Base-by-base conservation (phyloP, 2,797 vertebrate genomes). In the Chelon labrosus region DNA sequence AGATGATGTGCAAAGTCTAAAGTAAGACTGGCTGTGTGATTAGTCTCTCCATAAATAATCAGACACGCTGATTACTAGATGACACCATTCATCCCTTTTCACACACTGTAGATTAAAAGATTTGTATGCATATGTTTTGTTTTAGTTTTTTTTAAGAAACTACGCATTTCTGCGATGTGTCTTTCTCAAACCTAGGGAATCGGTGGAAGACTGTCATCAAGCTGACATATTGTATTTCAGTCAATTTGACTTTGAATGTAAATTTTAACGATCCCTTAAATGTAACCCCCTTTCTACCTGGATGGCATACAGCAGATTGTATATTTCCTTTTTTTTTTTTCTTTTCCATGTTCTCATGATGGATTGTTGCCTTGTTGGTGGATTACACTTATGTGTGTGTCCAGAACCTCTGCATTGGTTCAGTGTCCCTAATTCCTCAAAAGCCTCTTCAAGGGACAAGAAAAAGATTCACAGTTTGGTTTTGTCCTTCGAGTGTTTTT, bases 401-500 rank as follows among this genome's bases (percentile, higher is more conserved):
- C 31, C 31, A 7, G 4, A 31, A 7, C 31, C 31, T 31, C 7
- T 31, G 31, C 7, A 3, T 31, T 31, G 31, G 31, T 31, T 31
- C 31, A 31, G 5, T 31, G 31, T 31, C 31, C 31, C 31, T 31
- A 31, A 31, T 31, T 5, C 7, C 5, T 27, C 27, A 27, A 27
- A 72, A 66, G 51, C 14, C 38, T 70, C 54, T n/a, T 54, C 11
- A 54, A 59, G 42, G 60, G 52, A 52, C 16, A 35, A 9, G 47
- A 16, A 61, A 31, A 35, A 16, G 63, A 79, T 67, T 77, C 62
- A 79, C 65, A 82, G 65, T 77, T 65, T 37, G 61, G 71, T 41
- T 58, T 77, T 79, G 58, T 85, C 55, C 44, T 56, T 63, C 0
- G 27, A n/a, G n/a, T 22, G 3, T 22, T 22, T 22, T 22, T 22